Conservation (phyloP, 2,113 vertebrate species). For the Ivindomyrus marchei region DNA sequence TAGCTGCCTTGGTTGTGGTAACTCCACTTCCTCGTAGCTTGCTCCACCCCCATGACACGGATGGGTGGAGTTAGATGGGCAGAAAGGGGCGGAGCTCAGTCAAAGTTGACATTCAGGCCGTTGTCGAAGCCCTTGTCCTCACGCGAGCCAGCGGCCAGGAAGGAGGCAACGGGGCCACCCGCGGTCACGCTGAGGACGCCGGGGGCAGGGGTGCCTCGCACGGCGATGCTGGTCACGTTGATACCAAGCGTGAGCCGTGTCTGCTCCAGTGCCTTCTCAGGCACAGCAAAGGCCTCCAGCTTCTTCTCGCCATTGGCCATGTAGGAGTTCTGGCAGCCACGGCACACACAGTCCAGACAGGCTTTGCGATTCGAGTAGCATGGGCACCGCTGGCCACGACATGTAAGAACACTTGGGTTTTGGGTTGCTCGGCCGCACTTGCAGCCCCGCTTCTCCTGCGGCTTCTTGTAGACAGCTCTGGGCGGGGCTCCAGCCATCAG, state of each 20-base stretch:
- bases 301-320: slow-evolving; percentile 99
- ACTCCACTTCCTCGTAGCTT: slow-evolving; percentile 38
- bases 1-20: slow-evolving; percentile 84
- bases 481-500: slow-evolving; percentile 86
- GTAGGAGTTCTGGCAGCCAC: slow-evolving; percentile 99
- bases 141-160: slow-evolving; percentile 82
- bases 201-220: slow-evolving; percentile 77
- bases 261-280: slow-evolving; percentile 98
- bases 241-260: slow-evolving; percentile 97
- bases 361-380: slow-evolving; percentile 99
- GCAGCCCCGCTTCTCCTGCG: slow-evolving; percentile 97
- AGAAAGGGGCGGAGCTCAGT: slow-evolving; percentile 67
- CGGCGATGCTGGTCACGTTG: slow-evolving; percentile 95
- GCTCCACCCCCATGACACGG: slow-evolving; percentile 44
- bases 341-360: slow-evolving; percentile 98
- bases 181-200: slow-evolving; percentile 80
- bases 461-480: slow-evolving; percentile 95
- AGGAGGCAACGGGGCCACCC: slow-evolving; percentile 82
- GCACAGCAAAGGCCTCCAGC: slow-evolving; percentile 97
- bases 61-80: slow-evolving; percentile 34
- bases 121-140: slow-evolving; percentile 91
- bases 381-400: slow-evolving; percentile 96
- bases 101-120: slow-evolving; percentile 94
- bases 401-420: slow-evolving; percentile 99
- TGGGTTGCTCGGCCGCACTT: slow-evolving; percentile 98